Evolutionary conservation across 2,888 invertebrate genomes (phyloP).

Genomic region (Drosophila mettleri): DNA sequence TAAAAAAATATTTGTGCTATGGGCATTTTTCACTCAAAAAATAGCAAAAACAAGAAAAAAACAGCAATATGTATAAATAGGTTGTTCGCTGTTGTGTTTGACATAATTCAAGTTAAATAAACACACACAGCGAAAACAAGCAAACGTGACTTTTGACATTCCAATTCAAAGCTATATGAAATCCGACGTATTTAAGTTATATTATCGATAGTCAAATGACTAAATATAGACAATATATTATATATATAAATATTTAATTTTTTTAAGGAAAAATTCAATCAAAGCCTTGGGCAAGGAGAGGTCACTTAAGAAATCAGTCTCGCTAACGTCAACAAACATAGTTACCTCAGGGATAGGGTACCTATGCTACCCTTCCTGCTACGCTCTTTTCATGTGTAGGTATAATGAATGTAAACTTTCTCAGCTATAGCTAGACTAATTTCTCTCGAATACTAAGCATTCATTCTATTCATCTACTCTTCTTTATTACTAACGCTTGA

Average conservation of each 20-base stretch:
- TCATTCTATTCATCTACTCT: slow-evolving; percentile 19
- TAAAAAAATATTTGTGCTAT: too few relatives aligned
- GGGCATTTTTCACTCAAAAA: slow-evolving; percentile 7
- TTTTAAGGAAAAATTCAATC: too few relatives aligned
- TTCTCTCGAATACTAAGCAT: slow-evolving; percentile 37
- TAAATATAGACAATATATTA: too few relatives aligned
- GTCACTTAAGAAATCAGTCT: too few relatives aligned
- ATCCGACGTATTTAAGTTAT: too few relatives aligned
- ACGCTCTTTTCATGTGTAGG: too few relatives aligned
- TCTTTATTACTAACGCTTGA: slow-evolving; percentile 5
- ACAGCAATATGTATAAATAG: not conserved
- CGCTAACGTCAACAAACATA: too few relatives aligned
- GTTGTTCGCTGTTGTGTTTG: slow-evolving; percentile 44
- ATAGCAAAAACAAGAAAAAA: slow-evolving; percentile 16
- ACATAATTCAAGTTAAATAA: slow-evolving; percentile 54
- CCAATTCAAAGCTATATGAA: slow-evolving; percentile 44
- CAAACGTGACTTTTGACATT: slow-evolving; percentile 30
- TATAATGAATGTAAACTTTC: slow-evolving; percentile 44
- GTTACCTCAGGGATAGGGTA: too few relatives aligned
- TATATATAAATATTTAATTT: too few relatives aligned
- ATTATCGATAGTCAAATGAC: too few relatives aligned
- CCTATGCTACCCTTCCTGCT: too few relatives aligned
- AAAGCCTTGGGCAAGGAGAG: too few relatives aligned
- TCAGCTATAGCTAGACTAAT: slow-evolving; percentile 56
- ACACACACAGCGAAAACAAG: slow-evolving; percentile 9